Evolutionary conservation across 2,888 invertebrate species (phyloP).

Genomic region (Lampropteryx suffumata): DNA sequence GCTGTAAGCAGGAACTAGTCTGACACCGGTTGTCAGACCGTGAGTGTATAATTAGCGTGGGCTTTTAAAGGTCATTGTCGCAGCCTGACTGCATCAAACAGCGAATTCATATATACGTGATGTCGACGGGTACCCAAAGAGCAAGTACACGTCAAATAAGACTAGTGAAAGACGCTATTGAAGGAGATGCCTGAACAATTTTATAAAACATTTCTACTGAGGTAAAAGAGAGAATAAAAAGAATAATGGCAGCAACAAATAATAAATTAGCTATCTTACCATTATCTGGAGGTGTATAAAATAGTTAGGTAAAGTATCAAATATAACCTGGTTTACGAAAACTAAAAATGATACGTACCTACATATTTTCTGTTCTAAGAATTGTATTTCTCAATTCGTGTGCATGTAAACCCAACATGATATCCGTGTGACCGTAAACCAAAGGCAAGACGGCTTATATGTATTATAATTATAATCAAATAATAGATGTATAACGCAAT

Average conservation of each 20-base stretch:
- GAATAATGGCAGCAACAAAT: no score
- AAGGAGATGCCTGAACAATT: no score
- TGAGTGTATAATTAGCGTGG: conserved; percentile 79
- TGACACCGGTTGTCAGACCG: conserved; percentile 59
- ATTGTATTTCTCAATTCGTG: no score
- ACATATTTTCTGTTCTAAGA: no score
- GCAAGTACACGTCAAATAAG: background rate
- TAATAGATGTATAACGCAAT: conserved; percentile 8
- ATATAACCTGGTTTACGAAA: no score
- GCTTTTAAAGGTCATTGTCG: conserved; percentile 80
- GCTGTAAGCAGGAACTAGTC: conserved; percentile 61
- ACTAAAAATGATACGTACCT: no score
- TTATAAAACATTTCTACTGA: no score
- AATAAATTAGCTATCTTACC: no score
- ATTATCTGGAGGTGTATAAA: no score
- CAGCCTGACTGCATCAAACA: conserved; percentile 62
- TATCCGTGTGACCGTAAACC: conserved; percentile 34
- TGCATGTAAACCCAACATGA: conserved; percentile 23
- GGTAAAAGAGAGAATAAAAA: no score
- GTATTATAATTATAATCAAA: conserved; percentile 8
- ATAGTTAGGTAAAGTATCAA: no score
- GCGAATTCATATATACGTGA: conserved; percentile 62
- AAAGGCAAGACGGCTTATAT: conserved; percentile 11
- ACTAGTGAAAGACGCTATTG: no score
- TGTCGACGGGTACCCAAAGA: conserved; percentile 40